These are phyloP conservation scores for Drosophila borealis DNA, from an alignment of 2,888 invertebrate genomes.

Conservation along the genomic window DNA sequence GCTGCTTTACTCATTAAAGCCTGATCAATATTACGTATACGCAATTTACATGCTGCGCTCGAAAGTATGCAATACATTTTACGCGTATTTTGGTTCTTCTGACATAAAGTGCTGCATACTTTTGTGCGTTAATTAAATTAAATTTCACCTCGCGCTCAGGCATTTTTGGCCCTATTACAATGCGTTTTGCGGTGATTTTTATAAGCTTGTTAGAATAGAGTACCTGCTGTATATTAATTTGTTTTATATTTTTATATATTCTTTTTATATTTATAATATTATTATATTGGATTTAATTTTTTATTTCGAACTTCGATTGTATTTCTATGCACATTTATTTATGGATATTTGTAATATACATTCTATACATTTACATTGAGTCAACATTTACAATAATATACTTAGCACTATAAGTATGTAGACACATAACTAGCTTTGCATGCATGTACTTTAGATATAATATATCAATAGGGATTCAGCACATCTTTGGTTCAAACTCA, in stretches of 20 bases:
- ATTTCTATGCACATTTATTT: conserved; percentile 41
- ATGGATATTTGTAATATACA: conserved; percentile 46
- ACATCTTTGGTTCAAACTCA: conserved; percentile 58
- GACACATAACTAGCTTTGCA: conserved; percentile 33
- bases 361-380: conserved; percentile 52
- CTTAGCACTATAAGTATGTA: conserved; percentile 25
- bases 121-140: conserved; percentile 21
- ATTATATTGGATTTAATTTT: background rate
- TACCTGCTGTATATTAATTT: too few species aligned
- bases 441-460: background rate
- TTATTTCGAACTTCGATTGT: background rate
- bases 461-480: conserved; percentile 41
- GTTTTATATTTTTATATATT: too few species aligned
- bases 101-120: conserved; percentile 32
- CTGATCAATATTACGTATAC: conserved; percentile 3
- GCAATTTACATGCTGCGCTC: conserved; percentile 16
- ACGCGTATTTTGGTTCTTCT: too few species aligned
- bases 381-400: conserved; percentile 62
- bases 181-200: too few species aligned
- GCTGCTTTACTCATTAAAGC: background rate
- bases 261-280: too few species aligned
- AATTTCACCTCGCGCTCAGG: conserved; percentile 12
- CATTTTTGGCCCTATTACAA: too few species aligned
- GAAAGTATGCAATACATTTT: conserved; percentile 37
- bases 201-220: too few species aligned